A percentile compares a stretch with the other conserved stretches of the same genome.
These are phyloP conservation scores for Toxostoma redivivum DNA, from an alignment of 2,113 vertebrate species.

Conservation along the genomic window DNA sequence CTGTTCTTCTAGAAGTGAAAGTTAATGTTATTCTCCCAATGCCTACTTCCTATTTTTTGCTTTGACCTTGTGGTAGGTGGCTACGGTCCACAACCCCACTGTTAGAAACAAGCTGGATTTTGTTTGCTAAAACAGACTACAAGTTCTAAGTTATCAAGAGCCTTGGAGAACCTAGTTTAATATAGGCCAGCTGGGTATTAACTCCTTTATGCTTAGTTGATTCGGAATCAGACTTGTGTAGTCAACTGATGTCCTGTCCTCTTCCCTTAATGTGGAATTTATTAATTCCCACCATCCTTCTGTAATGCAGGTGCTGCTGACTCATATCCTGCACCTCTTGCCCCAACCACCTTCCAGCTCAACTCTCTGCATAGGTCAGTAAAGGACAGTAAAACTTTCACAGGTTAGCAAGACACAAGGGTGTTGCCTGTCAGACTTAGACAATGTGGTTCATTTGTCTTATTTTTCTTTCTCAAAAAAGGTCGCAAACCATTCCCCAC, in stretches of 20 bases:
- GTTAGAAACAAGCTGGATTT: neutral
- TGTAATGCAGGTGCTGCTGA: constrained; percentile 50
- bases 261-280: neutral
- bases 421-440: constrained; percentile 53
- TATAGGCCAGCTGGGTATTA: neutral
- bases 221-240: neutral
- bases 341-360: neutral
- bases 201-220: neutral
- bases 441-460: constrained; percentile 72
- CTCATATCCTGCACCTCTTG: constrained; percentile 50
- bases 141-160: neutral
- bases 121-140: neutral
- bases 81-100: neutral
- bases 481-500: constrained; percentile 40
- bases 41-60: neutral
- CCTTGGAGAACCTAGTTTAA: neutral
- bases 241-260: neutral
- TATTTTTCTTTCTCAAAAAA: constrained; percentile 73
- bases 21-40: neutral
- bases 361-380: constrained; percentile 16
- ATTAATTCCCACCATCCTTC: neutral
- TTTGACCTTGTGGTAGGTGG: neutral
- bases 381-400: constrained; percentile 48
- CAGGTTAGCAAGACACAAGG: constrained; percentile 42
- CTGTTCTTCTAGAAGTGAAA: neutral